Percentiles rank a stretch among this genome's conserved stretches.
These are phyloP conservation scores for Salminus brasiliensis DNA, from an alignment of 2,113 vertebrate genomes.

Conservation along the genomic window DNA sequence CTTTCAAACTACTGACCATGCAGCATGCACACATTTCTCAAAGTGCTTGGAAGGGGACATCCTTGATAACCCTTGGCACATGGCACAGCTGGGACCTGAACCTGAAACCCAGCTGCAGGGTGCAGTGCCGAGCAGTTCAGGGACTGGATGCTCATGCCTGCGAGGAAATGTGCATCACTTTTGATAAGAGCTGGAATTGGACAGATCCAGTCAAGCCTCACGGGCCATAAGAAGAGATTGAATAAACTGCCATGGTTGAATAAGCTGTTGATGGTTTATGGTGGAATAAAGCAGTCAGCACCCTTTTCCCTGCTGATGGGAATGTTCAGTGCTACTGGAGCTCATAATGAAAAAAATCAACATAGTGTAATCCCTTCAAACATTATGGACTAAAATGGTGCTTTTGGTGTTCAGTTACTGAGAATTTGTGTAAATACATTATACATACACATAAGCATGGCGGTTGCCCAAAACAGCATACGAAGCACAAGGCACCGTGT, in stretches of 20 bases:
- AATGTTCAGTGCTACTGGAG: slow-evolving; percentile 1
- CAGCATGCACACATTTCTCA: neutral
- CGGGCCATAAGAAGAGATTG: slow-evolving; percentile 16
- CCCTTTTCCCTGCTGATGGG: slow-evolving; percentile 5
- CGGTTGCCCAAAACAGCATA: slow-evolving; percentile 3
- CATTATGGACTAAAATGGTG: slow-evolving; percentile 1
- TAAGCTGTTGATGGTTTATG: slow-evolving; percentile 32
- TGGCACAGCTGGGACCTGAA: neutral
- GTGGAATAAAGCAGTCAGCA: slow-evolving; percentile 11
- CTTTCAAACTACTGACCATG: neutral
- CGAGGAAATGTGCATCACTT: slow-evolving; percentile 2
- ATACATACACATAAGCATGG: neutral
- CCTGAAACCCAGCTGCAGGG: neutral
- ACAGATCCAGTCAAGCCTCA: slow-evolving; percentile 14
- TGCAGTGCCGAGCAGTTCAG: neutral
- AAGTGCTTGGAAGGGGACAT: neutral
- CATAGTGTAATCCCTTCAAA: slow-evolving; percentile 6
- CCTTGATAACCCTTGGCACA: neutral
- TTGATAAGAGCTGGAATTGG: slow-evolving; percentile 12
- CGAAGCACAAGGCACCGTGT: neutral
- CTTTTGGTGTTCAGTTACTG: neutral
- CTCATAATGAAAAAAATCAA: slow-evolving; percentile 15
- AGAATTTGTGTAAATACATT: neutral
- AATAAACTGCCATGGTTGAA: slow-evolving; percentile 32
- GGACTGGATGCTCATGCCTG: neutral